These are phyloP conservation scores for Ammodytes dubius DNA, from an alignment of 2,113 vertebrate species.

Conservation along the genomic window DNA sequence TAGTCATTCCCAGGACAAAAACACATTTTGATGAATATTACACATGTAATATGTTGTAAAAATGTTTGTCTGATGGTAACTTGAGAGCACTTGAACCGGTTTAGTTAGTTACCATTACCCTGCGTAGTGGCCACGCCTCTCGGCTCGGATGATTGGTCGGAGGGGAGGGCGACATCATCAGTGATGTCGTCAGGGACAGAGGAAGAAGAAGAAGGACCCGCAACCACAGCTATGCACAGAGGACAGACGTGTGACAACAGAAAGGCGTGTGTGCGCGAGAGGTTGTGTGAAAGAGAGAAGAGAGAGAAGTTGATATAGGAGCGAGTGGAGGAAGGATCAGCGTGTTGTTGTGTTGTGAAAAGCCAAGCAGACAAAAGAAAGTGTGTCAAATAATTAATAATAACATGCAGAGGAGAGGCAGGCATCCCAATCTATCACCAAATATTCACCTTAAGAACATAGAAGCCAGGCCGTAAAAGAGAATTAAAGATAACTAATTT, in stretches of 20 bases:
- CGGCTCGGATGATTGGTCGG: conserved; percentile 76
- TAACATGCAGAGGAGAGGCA: conserved; percentile 69
- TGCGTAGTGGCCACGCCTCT: conserved; percentile 69
- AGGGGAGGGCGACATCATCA: conserved; percentile 78
- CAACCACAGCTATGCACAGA: conserved; percentile 84
- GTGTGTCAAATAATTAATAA: conserved; percentile 50
- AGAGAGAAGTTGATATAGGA: background rate
- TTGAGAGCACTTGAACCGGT: background rate
- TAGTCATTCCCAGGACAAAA: background rate
- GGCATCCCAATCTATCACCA: background rate
- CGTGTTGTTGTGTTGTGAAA: background rate
- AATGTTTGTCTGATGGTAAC: conserved; percentile 1
- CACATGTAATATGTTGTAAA: background rate
- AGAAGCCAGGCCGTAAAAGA: background rate
- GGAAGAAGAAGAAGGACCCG: conserved; percentile 81
- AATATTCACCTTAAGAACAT: background rate
- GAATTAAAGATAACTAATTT: background rate
- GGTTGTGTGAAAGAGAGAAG: conserved; percentile 6
- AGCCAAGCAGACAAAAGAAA: conserved; percentile 31
- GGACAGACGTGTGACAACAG: conserved; percentile 61
- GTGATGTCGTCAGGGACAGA: conserved; percentile 83
- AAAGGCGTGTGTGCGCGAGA: conserved; percentile 25
- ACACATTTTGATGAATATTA: background rate
- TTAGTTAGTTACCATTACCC: conserved; percentile 60
- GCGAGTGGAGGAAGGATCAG: background rate